These are phyloP conservation scores for Lagopus leucura DNA, from an alignment of 2,113 vertebrate genomes.

Conservation along the genomic window DNA sequence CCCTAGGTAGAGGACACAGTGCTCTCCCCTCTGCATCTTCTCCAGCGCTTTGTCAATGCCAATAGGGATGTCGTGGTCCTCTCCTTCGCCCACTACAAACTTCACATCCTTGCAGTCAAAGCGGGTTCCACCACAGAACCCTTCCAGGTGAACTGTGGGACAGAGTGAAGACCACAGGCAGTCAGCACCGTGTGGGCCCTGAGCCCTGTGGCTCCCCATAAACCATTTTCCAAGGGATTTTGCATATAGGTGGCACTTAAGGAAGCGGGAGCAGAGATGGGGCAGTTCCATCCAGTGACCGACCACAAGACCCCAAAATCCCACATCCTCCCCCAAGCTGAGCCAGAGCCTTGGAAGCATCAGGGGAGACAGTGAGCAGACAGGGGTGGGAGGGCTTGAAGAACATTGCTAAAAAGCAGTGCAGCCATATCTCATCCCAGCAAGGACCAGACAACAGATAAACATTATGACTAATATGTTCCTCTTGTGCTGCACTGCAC, in stretches of 20 bases:
- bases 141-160: slow-evolving; percentile 88
- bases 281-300: background rate
- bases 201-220: background rate
- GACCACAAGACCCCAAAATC: background rate
- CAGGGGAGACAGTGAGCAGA: background rate
- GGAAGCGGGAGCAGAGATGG: background rate
- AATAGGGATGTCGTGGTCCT: slow-evolving; percentile 90
- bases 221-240: background rate
- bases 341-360: background rate
- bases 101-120: slow-evolving; percentile 90
- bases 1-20: slow-evolving; percentile 88
- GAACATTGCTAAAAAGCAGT: background rate
- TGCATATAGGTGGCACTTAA: background rate
- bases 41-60: slow-evolving; percentile 96
- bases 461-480: slow-evolving; percentile 59
- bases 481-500: slow-evolving; percentile 20
- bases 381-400: background rate
- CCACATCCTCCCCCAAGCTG: too few relatives aligned
- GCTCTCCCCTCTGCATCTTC: slow-evolving; percentile 95
- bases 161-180: background rate
- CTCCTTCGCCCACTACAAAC: slow-evolving; percentile 89
- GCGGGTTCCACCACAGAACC: slow-evolving; percentile 78
- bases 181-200: background rate
- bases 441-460: slow-evolving; percentile 60
- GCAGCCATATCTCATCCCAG: background rate